A percentile compares a stretch with the other conserved stretches of the same genome.
Evolutionary conservation across 2,113 vertebrate genomes (phyloP).

Genomic region (Arizona elegans): DNA sequence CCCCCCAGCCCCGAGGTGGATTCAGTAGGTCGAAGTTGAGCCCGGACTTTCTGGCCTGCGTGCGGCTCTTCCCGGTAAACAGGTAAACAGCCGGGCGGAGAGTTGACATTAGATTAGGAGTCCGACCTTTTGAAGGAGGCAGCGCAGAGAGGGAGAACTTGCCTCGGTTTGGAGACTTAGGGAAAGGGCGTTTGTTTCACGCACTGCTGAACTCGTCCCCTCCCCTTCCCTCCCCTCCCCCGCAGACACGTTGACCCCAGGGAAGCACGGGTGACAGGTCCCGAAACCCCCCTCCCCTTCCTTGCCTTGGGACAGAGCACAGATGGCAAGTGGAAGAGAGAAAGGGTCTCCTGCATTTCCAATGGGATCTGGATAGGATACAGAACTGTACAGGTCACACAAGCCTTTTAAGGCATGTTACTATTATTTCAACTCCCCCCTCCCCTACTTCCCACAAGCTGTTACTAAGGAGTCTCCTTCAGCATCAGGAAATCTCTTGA

Average conservation of each 20-base stretch:
- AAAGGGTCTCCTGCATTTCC: conserved; percentile 36
- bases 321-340: conserved; percentile 43
- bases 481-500: conserved; percentile 47
- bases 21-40: background rate
- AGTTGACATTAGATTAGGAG: conserved; percentile 56
- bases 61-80: background rate
- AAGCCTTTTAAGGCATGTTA: conserved; percentile 46
- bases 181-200: background rate
- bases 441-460: conserved; percentile 40
- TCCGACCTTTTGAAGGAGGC: conserved; percentile 55
- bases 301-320: conserved; percentile 9
- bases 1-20: background rate
- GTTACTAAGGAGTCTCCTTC: conserved; percentile 60
- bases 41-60: background rate
- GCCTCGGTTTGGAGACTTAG: background rate
- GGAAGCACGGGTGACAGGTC: conserved; percentile 16
- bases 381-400: conserved; percentile 61
- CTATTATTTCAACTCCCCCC: background rate
- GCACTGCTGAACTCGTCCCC: conserved; percentile 11
- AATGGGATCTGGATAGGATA: conserved; percentile 50
- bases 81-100: background rate
- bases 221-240: background rate
- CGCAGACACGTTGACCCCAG: background rate
- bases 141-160: background rate
- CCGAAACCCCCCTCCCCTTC: conserved; percentile 24